Evolutionary conservation across 1,140 invertebrate species (phyloP).

Genomic region (Batillaria attramentaria): DNA sequence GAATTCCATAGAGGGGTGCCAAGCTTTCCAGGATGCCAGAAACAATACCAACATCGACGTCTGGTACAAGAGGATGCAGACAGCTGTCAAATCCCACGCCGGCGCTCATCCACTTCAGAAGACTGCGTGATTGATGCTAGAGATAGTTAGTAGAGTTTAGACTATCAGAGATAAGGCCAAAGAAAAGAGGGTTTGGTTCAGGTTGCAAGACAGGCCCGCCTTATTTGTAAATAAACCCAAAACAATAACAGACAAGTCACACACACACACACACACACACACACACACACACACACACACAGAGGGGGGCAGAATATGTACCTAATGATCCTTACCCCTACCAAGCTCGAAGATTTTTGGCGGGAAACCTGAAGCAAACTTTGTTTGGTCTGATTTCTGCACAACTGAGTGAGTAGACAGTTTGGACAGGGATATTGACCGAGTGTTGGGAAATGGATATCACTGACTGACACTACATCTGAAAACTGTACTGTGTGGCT

Average conservation of each 20-base stretch:
- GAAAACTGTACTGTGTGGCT: too few relatives aligned
- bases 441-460: too few relatives aligned
- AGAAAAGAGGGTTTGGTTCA: not conserved
- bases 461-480: too few relatives aligned
- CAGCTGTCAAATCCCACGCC: conserved; percentile 62
- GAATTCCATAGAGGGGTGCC: conserved; percentile 95
- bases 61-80: conserved; percentile 75
- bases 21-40: conserved; percentile 89
- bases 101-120: conserved; percentile 51
- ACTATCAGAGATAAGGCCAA: not conserved
- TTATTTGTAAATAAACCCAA: not conserved
- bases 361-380: too few relatives aligned
- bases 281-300: conserved; percentile 5
- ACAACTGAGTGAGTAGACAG: too few relatives aligned
- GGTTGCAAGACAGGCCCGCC: not conserved
- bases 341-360: too few relatives aligned
- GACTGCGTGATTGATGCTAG: not conserved
- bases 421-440: too few relatives aligned
- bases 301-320: not conserved
- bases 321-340: too few relatives aligned
- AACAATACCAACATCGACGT: conserved; percentile 80
- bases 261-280: not conserved
- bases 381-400: too few relatives aligned
- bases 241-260: not conserved
- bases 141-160: not conserved